Conservation (phyloP, 2,888 invertebrate species). For the Anodontia alba region DNA sequence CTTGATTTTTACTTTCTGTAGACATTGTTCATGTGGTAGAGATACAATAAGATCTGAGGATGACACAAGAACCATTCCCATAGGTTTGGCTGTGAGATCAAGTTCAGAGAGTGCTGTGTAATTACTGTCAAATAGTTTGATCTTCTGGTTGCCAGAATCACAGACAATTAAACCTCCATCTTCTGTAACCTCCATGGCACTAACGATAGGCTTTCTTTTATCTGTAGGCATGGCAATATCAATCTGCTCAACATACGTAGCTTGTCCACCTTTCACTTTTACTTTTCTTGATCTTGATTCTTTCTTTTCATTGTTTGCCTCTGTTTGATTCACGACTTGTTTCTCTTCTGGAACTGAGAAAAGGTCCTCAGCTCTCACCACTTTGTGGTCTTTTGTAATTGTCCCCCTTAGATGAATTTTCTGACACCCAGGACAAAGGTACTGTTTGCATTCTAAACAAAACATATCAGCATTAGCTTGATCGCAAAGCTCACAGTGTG, state of each 20-base stretch:
- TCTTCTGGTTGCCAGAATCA: not conserved
- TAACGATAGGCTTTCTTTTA: not conserved
- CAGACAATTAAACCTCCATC: not conserved
- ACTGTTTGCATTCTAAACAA: not conserved
- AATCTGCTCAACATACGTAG: slow-evolving; percentile 2
- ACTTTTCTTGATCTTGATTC: not conserved
- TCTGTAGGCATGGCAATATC: not conserved
- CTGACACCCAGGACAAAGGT: not conserved
- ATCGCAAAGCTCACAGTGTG: not conserved
- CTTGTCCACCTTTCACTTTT: not conserved
- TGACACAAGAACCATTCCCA: not conserved
- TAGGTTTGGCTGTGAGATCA: not conserved
- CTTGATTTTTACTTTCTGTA: slow-evolving; percentile 4
- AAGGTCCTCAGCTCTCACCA: not conserved
- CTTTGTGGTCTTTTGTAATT: not conserved
- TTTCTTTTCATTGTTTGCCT: not conserved
- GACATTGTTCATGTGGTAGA: not conserved
- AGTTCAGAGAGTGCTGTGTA: not conserved
- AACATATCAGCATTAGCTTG: not conserved
- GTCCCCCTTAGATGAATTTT: slow-evolving; percentile 5
- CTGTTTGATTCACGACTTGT: not conserved
- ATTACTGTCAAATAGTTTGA: not conserved
- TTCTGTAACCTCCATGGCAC: not conserved
- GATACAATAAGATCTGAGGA: not conserved
- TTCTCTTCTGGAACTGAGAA: not conserved